These are phyloP conservation scores for Calosoma granatense DNA, from an alignment of 1,140 invertebrate species.

Conservation along the genomic window DNA sequence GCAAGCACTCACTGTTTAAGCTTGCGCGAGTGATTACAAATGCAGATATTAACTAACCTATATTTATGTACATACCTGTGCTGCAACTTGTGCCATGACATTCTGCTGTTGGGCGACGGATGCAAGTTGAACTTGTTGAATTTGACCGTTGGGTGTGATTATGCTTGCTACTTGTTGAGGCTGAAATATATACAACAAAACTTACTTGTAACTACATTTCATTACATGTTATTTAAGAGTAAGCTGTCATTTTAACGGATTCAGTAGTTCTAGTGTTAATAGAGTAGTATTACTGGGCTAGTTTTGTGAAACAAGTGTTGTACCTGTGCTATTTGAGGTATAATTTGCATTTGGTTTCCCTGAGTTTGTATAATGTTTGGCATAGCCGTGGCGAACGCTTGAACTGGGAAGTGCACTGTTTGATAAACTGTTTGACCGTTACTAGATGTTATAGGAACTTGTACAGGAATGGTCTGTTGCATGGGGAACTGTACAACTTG, in stretches of 20 bases:
- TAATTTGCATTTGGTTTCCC: slow-evolving; percentile 53
- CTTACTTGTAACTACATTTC: slow-evolving; percentile 4
- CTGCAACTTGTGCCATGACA: slow-evolving; percentile 21
- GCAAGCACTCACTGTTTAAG: too few relatives aligned
- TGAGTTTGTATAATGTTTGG: slow-evolving; percentile 44
- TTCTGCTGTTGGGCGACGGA: slow-evolving; percentile 39
- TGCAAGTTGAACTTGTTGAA: slow-evolving; percentile 74
- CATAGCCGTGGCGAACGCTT: slow-evolving; percentile 51
- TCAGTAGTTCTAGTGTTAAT: too few relatives aligned
- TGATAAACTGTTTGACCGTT: slow-evolving; percentile 90
- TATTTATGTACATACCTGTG: too few relatives aligned
- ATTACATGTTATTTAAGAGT: slow-evolving; percentile 15
- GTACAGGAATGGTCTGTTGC: slow-evolving; percentile 81
- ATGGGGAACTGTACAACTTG: slow-evolving; percentile 70
- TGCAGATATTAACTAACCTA: too few relatives aligned
- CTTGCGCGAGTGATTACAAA: too few relatives aligned
- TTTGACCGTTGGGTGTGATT: slow-evolving; percentile 74
- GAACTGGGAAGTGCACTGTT: slow-evolving; percentile 83
- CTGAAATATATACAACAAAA: slow-evolving; percentile 22
- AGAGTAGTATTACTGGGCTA: background rate
- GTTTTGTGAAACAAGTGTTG: background rate
- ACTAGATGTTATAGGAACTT: slow-evolving; percentile 79
- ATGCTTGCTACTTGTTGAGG: slow-evolving; percentile 71
- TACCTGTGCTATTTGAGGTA: slow-evolving; percentile 61
- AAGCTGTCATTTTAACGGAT: background rate